Evolutionary conservation across 2,797 vertebrate genomes (phyloP).

Genomic region (Otolemur crassicaudatus): DNA sequence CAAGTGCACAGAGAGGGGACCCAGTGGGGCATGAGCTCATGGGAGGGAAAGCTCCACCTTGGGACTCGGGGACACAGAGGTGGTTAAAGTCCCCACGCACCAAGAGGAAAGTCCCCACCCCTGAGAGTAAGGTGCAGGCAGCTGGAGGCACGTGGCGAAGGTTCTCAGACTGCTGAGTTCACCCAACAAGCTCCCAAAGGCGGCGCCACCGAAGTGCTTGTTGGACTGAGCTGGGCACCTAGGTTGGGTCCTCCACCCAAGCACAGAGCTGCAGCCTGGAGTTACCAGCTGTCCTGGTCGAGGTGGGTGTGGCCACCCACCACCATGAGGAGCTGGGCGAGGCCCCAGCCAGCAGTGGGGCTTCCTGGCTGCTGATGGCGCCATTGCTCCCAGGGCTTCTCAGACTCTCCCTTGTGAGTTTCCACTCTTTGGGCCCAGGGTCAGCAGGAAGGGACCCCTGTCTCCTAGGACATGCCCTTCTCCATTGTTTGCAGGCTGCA

Average conservation of each 20-base stretch:
- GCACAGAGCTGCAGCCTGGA: neutral
- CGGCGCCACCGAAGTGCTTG: fast-evolving
- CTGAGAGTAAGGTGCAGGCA: neutral
- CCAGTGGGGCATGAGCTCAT: fast-evolving
- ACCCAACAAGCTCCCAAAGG: fast-evolving
- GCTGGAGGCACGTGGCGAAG: fast-evolving
- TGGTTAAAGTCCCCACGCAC: fast-evolving
- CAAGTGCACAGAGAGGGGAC: fast-evolving
- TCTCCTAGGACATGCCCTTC: neutral
- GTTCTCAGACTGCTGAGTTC: neutral
- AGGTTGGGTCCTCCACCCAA: fast-evolving
- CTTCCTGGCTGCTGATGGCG: fast-evolving
- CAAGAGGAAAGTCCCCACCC: neutral
- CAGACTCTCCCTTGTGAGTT: fast-evolving
- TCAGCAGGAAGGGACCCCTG: fast-evolving
- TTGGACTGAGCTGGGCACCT: fast-evolving
- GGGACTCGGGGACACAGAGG: neutral
- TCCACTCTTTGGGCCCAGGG: too few species aligned
- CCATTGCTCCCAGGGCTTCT: fast-evolving
- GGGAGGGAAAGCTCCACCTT: too few species aligned
- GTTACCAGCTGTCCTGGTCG: fast-evolving
- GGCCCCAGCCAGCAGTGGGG: neutral
- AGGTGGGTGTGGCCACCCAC: fast-evolving
- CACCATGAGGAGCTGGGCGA: neutral
- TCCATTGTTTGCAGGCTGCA: fast-evolving